Evolutionary conservation across 1,140 invertebrate species (phyloP), one percentile per base, ranked within the genome.

Genomic region (Drosophila seguyi): DNA sequence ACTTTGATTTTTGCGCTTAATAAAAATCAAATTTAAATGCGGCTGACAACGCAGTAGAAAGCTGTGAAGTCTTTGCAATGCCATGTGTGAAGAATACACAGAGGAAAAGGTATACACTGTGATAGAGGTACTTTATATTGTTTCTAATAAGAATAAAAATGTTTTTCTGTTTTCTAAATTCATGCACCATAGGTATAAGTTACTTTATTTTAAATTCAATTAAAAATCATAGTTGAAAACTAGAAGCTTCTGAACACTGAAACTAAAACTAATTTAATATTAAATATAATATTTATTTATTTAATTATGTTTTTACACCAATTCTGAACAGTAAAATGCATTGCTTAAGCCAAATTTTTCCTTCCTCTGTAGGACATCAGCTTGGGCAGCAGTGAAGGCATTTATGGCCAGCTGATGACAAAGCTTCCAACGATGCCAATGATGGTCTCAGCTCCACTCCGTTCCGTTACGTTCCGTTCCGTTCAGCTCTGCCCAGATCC

Each of bases 11-110:
- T 82, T 90, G 76, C 73, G 85, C 84, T 88, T 88, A 88, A 88
- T 88, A 88, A 88, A 88, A 88, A 87, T 88, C 84, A 90, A 88
- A 88, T 88, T 88, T 88, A 88, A 90, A 88, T 88, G 86, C 85
- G 84, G 72, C 84, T 88, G 80, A 90, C 85, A 90, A 90, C 80
- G 72, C 83, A 83, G 66, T 44, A 60, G 58, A 53, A 66, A 75
- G 52, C 53, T 39, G 72, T 47, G 52, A 38, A 65, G 18, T 61
- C 61, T 14, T 65, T 27, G 57, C 57, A 61, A 16, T 41, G 50
- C 44, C 73, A 66, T 75, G 74, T 76, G 74, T 67, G 74, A 67
- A 65, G 34, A 27, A 14, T 56, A 31, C 61, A 67, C 44, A 5
- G 25, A 4, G 11, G 48, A 18, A 65, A 25, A 6, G 5, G 14